phyloP scores from a whole-genome alignment of 2,797 vertebrate genomes.

The Mallotus villosus region DNA sequence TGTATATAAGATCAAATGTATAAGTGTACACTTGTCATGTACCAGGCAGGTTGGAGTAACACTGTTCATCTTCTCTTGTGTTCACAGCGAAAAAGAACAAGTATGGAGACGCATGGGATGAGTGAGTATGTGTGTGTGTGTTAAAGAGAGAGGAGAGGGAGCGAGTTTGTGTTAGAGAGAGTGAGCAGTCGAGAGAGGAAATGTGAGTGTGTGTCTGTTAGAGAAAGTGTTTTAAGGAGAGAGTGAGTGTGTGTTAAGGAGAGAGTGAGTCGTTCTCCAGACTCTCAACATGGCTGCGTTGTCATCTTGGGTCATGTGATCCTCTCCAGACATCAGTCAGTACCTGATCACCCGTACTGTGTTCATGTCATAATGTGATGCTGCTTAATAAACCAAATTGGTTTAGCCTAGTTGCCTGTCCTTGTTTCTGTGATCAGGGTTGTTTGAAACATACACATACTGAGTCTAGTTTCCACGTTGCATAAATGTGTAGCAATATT shows the following conservation, averaged over 20 bases:
- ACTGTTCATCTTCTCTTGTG: slow-evolving; percentile 7
- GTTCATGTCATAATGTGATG: slow-evolving; percentile 1
- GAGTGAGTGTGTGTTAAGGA: too few species aligned
- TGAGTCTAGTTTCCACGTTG: too few species aligned
- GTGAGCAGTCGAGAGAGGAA: too few species aligned
- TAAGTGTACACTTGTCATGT: neutral
- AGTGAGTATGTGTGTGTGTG: slow-evolving; percentile 58
- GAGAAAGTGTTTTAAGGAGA: too few species aligned
- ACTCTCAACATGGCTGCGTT: too few species aligned
- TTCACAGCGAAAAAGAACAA: slow-evolving; percentile 82
- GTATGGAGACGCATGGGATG: slow-evolving; percentile 85
- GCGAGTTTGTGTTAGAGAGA: too few species aligned
- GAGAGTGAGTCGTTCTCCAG: too few species aligned
- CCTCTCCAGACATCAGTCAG: neutral
- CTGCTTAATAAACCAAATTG: slow-evolving; percentile 20
- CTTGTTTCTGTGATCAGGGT: neutral
- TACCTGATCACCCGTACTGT: too few species aligned
- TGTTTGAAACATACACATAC: too few species aligned
- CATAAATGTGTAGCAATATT: too few species aligned
- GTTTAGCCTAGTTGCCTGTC: neutral
- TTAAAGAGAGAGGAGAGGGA: neutral
- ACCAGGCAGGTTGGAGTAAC: neutral
- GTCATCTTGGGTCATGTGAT: neutral
- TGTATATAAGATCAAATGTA: neutral
- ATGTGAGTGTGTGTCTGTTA: too few species aligned